phyloP scores from a whole-genome alignment of 2,113 vertebrate genomes.

The Aegypius monachus region DNA sequence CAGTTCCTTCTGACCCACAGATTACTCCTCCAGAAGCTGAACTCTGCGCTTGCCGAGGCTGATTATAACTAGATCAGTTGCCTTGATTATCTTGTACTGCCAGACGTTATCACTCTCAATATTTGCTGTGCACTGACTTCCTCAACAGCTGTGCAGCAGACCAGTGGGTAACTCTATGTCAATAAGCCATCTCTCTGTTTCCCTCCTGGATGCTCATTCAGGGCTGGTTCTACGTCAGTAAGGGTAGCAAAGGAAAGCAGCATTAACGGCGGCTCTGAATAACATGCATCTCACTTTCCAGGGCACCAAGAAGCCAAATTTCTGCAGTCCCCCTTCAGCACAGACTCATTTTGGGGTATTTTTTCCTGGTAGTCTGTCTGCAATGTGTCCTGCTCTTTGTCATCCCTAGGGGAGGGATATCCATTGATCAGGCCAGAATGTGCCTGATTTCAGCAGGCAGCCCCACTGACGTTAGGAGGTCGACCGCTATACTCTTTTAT shows the following conservation, averaged over 20 bases:
- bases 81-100: not conserved
- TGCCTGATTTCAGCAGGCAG: not conserved
- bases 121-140: not conserved
- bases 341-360: not conserved
- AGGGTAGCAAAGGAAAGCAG: not conserved
- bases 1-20: not conserved
- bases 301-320: not conserved
- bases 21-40: not conserved
- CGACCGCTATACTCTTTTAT: accelerated
- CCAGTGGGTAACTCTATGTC: accelerated
- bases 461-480: not conserved
- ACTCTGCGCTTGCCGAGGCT: not conserved
- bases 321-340: not conserved
- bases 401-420: not conserved
- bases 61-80: not conserved
- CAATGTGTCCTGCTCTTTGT: not conserved
- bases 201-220: not conserved
- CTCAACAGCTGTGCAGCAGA: not conserved
- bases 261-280: not conserved
- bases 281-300: not conserved
- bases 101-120: not conserved
- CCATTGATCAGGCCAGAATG: not conserved
- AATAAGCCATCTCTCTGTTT: not conserved
- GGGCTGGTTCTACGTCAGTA: accelerated
- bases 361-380: not conserved